Percentiles rank a stretch among this genome's conserved stretches.
Conservation (phyloP, 2,797 vertebrate genomes). For the Sebastes iracundus region DNA sequence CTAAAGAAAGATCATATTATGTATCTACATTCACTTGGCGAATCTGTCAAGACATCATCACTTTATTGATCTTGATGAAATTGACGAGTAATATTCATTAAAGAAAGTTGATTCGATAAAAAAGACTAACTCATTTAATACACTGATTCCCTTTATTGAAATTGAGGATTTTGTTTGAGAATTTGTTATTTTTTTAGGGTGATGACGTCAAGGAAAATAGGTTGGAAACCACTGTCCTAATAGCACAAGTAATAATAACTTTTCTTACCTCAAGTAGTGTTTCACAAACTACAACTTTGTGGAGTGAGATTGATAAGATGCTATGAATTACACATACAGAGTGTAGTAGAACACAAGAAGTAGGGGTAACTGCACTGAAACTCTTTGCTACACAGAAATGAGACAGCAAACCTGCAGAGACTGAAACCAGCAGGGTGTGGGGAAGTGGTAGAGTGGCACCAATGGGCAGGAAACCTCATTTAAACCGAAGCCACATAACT, state of each 20-base stretch:
- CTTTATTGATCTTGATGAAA: no score
- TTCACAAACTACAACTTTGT: not conserved
- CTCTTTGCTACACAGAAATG: not conserved
- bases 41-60: no score
- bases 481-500: not conserved
- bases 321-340: no score
- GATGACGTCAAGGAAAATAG: no score
- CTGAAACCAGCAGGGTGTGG: not conserved
- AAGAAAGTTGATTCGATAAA: no score
- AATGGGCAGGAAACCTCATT: constrained; percentile 25
- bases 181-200: no score
- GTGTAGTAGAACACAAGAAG: not conserved
- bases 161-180: no score
- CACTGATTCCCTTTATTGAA: no score
- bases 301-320: not conserved
- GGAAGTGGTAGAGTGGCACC: not conserved
- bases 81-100: no score
- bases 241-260: not conserved
- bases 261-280: not conserved
- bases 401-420: not conserved
- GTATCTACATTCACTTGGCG: no score
- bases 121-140: no score
- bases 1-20: no score
- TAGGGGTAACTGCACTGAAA: not conserved
- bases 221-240: not conserved